These are phyloP conservation scores for Apteryx mantelli DNA, from an alignment of 2,113 vertebrate genomes.

Conservation along the genomic window DNA sequence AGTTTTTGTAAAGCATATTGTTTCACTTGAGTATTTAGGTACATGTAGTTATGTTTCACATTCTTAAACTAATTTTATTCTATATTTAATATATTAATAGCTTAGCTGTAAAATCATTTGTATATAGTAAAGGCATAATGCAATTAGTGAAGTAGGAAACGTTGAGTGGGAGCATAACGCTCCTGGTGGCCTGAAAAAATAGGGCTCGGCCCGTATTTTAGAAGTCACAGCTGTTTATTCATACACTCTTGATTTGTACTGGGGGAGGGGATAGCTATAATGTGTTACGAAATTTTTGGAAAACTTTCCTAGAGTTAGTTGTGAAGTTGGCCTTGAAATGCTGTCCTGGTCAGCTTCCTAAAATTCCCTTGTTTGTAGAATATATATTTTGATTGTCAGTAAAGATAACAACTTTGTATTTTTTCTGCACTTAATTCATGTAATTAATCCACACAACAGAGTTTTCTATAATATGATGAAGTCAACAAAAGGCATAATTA, in stretches of 20 bases:
- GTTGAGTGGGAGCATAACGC: constrained; percentile 25
- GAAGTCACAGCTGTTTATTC: constrained; percentile 60
- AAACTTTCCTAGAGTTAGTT: constrained; percentile 56
- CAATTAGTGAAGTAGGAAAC: constrained; percentile 62
- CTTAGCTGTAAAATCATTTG: constrained; percentile 75
- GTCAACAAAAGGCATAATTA: not conserved
- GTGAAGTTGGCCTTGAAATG: constrained; percentile 24
- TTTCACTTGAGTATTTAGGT: constrained; percentile 64
- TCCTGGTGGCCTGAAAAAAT: not conserved
- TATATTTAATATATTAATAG: constrained; percentile 82
- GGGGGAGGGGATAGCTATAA: constrained; percentile 52
- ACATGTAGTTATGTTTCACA: constrained; percentile 66
- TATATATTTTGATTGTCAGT: constrained; percentile 60
- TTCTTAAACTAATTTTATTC: constrained; percentile 78
- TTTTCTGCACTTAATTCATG: constrained; percentile 70
- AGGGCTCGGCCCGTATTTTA: constrained; percentile 26
- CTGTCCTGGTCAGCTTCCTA: constrained; percentile 41
- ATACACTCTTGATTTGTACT: constrained; percentile 33
- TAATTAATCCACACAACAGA: constrained; percentile 55
- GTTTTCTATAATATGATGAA: constrained; percentile 44
- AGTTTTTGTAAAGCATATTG: constrained; percentile 55
- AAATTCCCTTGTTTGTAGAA: constrained; percentile 56
- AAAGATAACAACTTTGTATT: constrained; percentile 60
- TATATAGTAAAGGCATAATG: constrained; percentile 74
- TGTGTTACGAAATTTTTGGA: constrained; percentile 31